Base-by-base conservation (phyloP, 2,113 vertebrate species). In the Periophthalmus modestus region DNA sequence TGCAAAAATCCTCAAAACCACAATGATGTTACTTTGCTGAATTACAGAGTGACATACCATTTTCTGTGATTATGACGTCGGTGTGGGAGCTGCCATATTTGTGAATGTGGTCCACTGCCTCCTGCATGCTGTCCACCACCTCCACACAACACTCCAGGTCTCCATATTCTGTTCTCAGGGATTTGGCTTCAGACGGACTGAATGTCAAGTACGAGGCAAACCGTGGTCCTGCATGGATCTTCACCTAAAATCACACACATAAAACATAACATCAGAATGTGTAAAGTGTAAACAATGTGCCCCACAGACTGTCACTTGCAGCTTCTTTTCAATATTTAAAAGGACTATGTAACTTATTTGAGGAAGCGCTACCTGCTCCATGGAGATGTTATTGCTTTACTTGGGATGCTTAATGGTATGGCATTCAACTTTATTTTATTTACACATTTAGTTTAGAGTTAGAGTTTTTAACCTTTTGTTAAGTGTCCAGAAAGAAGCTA, bases 71-170 rank as follows among this genome's bases (percentile, higher is more conserved):
- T 28, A 99, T 96, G 67, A 95, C 96, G 15, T 99, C 97, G 0
- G 97, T 99, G 92, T 99, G 97, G 46, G 96, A 98, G 89, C 97
- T 99, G 90, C 98, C 97, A 0, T 98, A 99, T 69, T 98, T 99
- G 87, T 97, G 97, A 81, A 99, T 98, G 75, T 99, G 98, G 28
- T 96, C 95, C 36, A 99, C 88, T 21, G 97, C 98, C 16, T 98
- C 97, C 61, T 95, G 92, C 82, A 94, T 89, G 0, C 94, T 91
- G 92, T 99, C 97, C 67, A 99, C 97, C 83, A 99, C 96, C 89
- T 99, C 98, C 82, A 99, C 93, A 85, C 96, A 98, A 79, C 98
- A 96, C 78, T 98, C 96, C 84, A 99, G 84, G 82, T 97, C 97
- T 0, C 96, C 95, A 0, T 98, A 99, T 85, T 99, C 98, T 0